phyloP scores from a whole-genome alignment of 2,113 vertebrate genomes.

The Cynopterus brachyotis region DNA sequence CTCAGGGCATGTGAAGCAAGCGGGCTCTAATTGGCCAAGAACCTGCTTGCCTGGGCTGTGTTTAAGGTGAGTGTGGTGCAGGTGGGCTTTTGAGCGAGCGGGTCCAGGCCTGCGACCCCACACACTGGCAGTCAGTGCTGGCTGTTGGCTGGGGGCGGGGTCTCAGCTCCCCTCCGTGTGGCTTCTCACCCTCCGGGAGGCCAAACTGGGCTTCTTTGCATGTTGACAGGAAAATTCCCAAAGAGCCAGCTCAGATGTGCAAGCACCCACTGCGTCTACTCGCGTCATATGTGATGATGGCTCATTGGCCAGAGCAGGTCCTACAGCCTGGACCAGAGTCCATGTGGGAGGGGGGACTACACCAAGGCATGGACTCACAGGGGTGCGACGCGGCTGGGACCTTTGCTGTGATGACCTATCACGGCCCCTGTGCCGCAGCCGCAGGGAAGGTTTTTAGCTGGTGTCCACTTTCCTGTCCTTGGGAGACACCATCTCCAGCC shows the following conservation, averaged over 20 bases:
- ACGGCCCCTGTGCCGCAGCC: not conserved
- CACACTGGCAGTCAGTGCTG: not conserved
- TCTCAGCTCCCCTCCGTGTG: accelerated
- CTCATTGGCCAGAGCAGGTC: not conserved
- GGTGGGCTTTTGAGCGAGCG: not conserved
- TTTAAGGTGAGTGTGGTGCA: not conserved
- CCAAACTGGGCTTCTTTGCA: not conserved
- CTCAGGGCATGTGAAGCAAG: not conserved
- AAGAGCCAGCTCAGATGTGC: not conserved
- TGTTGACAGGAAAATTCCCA: not conserved
- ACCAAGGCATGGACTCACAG: not conserved
- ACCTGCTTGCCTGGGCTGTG: not conserved
- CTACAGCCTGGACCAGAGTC: not conserved
- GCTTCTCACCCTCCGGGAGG: not conserved
- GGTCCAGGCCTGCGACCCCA: not conserved
- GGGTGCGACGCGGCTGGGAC: too few species aligned
- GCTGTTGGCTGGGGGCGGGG: not conserved
- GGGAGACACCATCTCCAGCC: not conserved
- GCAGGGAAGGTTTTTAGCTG: not conserved
- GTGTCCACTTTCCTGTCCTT: not conserved
- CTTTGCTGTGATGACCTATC: accelerated
- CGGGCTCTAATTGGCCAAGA: not conserved
- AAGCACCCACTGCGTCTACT: not conserved
- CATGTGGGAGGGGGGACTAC: accelerated
- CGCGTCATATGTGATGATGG: not conserved